phyloP scores from a whole-genome alignment of 2,113 vertebrate genomes.

The Corvus cornix region DNA sequence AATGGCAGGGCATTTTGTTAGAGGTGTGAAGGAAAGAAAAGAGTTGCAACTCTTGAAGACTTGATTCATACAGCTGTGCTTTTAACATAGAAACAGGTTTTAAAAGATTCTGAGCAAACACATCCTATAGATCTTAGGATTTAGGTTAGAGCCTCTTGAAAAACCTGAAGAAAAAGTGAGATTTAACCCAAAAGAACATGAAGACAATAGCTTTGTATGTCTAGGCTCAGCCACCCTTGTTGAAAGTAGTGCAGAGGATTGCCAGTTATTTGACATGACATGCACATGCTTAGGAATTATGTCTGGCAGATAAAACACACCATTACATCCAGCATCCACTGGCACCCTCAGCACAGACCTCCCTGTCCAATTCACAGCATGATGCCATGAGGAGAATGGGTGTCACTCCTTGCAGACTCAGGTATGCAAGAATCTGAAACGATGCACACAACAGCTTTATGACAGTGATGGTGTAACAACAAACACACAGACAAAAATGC shows the following conservation, averaged over 20 bases:
- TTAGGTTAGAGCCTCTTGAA: neutral
- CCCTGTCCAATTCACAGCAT: neutral
- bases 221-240: neutral
- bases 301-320: neutral
- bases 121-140: neutral
- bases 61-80: neutral
- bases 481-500: neutral
- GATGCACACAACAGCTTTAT: neutral
- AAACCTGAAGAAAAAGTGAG: neutral
- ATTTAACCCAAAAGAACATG: neutral
- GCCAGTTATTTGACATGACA: neutral
- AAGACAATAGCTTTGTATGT: neutral
- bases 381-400: neutral
- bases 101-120: neutral
- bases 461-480: accelerated
- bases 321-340: neutral
- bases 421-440: accelerated
- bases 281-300: neutral
- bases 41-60: neutral
- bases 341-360: neutral
- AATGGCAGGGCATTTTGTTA: neutral
- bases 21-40: neutral
- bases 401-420: neutral
- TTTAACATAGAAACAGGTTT: neutral
- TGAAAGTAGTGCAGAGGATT: neutral